Conservation (phyloP, 2,888 invertebrate genomes). For the Scaeva pyrastri region DNA sequence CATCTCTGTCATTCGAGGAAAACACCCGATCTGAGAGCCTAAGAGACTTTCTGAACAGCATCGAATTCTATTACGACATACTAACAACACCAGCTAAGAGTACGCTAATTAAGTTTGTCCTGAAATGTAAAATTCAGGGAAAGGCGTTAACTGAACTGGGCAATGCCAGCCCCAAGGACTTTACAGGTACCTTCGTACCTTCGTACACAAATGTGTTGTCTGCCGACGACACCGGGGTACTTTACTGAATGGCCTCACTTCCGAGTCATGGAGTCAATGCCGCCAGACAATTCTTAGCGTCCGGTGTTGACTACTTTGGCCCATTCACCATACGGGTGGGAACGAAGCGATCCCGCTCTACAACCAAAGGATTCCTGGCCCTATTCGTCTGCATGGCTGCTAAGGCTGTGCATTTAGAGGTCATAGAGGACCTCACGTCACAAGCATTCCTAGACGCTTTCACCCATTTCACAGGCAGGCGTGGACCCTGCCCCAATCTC, state of each 20-base stretch:
- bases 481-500: constrained; percentile 34
- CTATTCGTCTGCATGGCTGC: too few relatives aligned
- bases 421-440: constrained; percentile 24
- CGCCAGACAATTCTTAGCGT: not conserved
- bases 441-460: constrained; percentile 37
- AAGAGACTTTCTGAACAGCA: too few relatives aligned
- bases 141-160: too few relatives aligned
- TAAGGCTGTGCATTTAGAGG: constrained; percentile 2
- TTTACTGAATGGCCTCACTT: constrained; percentile 5
- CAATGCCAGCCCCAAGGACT: too few relatives aligned
- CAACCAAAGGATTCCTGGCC: too few relatives aligned
- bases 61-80: too few relatives aligned
- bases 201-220: not conserved
- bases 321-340: constrained; percentile 13
- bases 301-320: too few relatives aligned
- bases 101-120: too few relatives aligned
- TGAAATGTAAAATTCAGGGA: too few relatives aligned
- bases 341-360: too few relatives aligned
- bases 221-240: not conserved
- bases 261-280: not conserved
- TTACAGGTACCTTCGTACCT: not conserved
- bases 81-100: too few relatives aligned
- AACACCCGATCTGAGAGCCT: too few relatives aligned
- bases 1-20: constrained; percentile 10
- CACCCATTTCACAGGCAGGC: not conserved